Evolutionary conservation across 2,888 invertebrate genomes (phyloP).

Genomic region (Eristalinus aeneus): DNA sequence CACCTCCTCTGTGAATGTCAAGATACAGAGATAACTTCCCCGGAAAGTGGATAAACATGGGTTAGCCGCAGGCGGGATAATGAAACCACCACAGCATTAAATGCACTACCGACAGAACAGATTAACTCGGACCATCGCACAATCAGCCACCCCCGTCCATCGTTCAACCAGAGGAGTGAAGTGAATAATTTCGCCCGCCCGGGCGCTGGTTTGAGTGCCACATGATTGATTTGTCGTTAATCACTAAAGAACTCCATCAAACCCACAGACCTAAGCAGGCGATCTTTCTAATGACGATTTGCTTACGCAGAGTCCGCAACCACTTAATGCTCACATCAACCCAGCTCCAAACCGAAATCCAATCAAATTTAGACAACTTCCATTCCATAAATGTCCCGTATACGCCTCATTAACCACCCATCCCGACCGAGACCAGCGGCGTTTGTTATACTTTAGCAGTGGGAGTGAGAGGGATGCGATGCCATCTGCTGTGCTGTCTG

Average conservation of each 20-base stretch:
- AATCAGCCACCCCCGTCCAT: no score
- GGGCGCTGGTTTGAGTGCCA: not conserved
- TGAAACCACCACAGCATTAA: no score
- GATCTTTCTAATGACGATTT: not conserved
- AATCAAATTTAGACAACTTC: slow-evolving; percentile 50
- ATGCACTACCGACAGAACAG: no score
- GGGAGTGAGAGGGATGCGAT: not conserved
- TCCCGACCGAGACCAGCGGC: slow-evolving; percentile 35
- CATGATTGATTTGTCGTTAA: not conserved
- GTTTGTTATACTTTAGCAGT: slow-evolving; percentile 53
- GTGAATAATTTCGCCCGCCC: not conserved
- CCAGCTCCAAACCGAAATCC: slow-evolving; percentile 6
- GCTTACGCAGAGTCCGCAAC: not conserved
- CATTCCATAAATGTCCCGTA: slow-evolving; percentile 35
- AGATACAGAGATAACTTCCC: no score
- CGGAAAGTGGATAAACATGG: no score
- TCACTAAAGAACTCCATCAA: not conserved
- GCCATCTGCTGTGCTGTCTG: not conserved
- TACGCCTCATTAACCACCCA: slow-evolving; percentile 56
- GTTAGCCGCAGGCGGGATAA: no score
- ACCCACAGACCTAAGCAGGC: not conserved
- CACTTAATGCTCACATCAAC: not conserved
- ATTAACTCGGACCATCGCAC: no score
- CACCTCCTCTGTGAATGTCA: no score
- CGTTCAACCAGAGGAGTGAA: not conserved